Evolutionary conservation across 2,888 invertebrate genomes (phyloP).

Genomic region (Oxyscelio sp.): DNA sequence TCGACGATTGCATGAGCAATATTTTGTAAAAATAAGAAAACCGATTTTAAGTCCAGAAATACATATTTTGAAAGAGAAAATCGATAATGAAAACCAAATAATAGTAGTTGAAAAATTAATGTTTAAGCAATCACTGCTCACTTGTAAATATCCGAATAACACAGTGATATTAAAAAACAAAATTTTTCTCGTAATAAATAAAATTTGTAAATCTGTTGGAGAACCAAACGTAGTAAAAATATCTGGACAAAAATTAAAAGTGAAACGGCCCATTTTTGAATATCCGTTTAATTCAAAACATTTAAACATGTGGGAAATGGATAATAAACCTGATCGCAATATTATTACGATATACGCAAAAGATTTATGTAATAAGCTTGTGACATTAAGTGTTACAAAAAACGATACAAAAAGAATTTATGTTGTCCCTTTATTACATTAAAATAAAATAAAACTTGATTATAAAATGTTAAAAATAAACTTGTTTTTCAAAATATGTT

Average conservation of each 20-base stretch:
- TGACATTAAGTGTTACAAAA: neutral
- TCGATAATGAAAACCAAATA: neutral
- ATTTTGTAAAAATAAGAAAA: neutral
- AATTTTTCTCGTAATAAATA: neutral
- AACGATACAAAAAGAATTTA: too few relatives aligned
- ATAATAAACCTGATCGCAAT: too few relatives aligned
- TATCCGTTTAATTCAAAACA: neutral
- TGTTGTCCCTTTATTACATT: too few relatives aligned
- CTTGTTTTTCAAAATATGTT: too few relatives aligned
- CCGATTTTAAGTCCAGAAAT: neutral
- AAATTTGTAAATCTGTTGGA: neutral
- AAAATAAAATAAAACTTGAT: too few relatives aligned
- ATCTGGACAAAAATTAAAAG: neutral
- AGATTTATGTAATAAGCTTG: neutral
- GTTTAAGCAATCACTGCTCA: too few relatives aligned
- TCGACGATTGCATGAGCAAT: constrained; percentile 3
- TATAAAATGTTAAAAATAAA: too few relatives aligned
- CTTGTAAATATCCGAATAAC: too few relatives aligned
- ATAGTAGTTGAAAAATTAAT: too few relatives aligned
- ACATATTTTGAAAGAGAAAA: neutral
- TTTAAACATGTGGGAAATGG: neutral
- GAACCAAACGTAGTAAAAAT: neutral
- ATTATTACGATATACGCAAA: neutral
- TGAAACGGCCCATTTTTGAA: neutral
- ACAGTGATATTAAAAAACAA: too few relatives aligned